phyloP scores from a whole-genome alignment of 2,888 invertebrate species.

The Ochlodes sylvanus region DNA sequence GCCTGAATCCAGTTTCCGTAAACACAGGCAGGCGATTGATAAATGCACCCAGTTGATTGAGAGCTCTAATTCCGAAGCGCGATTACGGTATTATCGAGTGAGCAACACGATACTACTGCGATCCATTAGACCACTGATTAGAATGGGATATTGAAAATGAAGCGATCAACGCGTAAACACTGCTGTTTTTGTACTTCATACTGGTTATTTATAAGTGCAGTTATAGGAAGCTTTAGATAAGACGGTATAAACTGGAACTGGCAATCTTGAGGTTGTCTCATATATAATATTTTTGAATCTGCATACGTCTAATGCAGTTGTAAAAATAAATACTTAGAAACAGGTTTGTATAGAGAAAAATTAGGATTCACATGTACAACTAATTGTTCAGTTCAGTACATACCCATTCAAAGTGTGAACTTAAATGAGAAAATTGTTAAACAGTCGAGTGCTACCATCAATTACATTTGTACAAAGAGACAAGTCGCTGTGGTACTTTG shows the following conservation, averaged over 20 bases:
- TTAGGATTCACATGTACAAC: no score
- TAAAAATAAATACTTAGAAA: no score
- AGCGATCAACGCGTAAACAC: constrained; percentile 35
- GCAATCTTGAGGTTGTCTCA: background rate
- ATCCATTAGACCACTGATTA: constrained; percentile 35
- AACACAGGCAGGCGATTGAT: constrained; percentile 64
- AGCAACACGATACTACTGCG: constrained; percentile 32
- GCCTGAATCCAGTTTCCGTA: constrained; percentile 49
- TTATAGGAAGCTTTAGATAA: constrained; percentile 6
- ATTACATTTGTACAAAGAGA: constrained; percentile 11
- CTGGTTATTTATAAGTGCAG: constrained; percentile 6
- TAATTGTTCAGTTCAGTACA: background rate
- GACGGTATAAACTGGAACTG: background rate
- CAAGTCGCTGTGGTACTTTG: constrained; percentile 10
- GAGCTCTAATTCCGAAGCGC: constrained; percentile 61
- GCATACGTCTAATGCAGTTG: no score
- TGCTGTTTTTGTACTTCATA: constrained; percentile 21
- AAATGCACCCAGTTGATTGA: constrained; percentile 67
- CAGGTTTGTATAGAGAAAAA: no score
- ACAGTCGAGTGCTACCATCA: constrained; percentile 3
- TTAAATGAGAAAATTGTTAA: background rate
- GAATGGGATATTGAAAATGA: constrained; percentile 36
- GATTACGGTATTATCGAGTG: constrained; percentile 62
- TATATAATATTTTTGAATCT: background rate
- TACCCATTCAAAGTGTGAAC: background rate